Base-by-base conservation (phyloP, 1,140 invertebrate genomes). In the Saccostrea glomerata region DNA sequence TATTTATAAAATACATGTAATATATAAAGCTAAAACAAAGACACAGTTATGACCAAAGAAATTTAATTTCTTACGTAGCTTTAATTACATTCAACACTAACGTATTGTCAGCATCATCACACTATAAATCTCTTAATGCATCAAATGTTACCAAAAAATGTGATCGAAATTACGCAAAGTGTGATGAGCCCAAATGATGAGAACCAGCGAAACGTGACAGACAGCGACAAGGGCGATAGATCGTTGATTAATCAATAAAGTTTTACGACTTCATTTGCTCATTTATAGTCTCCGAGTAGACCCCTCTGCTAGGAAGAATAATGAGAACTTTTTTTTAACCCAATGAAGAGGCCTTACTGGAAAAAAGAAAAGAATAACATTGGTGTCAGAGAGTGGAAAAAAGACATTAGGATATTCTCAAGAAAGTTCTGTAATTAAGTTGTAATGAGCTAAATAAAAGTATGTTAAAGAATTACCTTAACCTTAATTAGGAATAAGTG, bases 221-320 rank as follows among this genome's bases (percentile, higher is more conserved):
- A 47, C 47, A 47, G 47, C 47, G 47, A 47, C 47, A 47, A 47
- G 47, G 47, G 15, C 25, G 70, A 25, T 25, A 13, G 13, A 25
- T 15, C 36, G 23, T 30, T 30, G 70, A 77, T 77, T 23, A 30
- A 77, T 77, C 70, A 77, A 77, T 77, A 77, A 66, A 25, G 30
- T 30, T 77, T 77, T 77, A 30, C 12, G 70, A 30, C 70, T 77
- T 77, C 70, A 77, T 77, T 30, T 77, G 70, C 70, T 25, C 70
- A 77, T 77, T 77, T 77, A 17, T 36, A 77, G 70, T 77, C 70
- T 30, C 70, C 9, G 25, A 77, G 25, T 77, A 36, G 15, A 30
- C 30, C 30, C 30, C 25, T 30, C 30, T 77, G 23, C 11, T 25
- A n/a, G 11, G 13, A 77, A 77, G 70, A 25, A 77, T 25, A 36